phyloP scores from a whole-genome alignment of 2,113 vertebrate genomes.

The Oryzias curvinotus region DNA sequence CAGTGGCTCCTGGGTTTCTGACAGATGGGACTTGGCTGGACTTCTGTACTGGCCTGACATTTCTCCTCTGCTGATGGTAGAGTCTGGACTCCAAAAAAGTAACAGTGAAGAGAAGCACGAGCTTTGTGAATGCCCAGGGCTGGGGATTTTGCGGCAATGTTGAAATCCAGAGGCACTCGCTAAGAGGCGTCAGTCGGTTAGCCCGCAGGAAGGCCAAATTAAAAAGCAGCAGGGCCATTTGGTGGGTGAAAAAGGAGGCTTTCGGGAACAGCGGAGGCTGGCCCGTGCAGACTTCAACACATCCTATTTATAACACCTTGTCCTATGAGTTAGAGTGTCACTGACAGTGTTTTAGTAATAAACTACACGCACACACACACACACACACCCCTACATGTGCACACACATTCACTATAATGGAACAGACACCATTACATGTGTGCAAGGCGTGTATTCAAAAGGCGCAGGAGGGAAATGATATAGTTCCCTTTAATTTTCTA shows the following conservation, averaged over 20 bases:
- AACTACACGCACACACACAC: conserved; percentile 52
- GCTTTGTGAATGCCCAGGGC: conserved; percentile 67
- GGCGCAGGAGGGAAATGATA: conserved; percentile 62
- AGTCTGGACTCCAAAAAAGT: conserved; percentile 79
- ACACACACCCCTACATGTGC: background rate
- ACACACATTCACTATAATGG: conserved; percentile 51
- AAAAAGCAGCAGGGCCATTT: conserved; percentile 83
- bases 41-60: conserved; percentile 67
- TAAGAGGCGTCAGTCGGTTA: conserved; percentile 91
- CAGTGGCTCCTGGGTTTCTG: conserved; percentile 75
- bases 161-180: conserved; percentile 85
- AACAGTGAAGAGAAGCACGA: conserved; percentile 67
- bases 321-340: conserved; percentile 70
- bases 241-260: conserved; percentile 79
- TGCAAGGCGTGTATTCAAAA: conserved; percentile 57
- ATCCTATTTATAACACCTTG: conserved; percentile 94
- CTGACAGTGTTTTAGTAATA: conserved; percentile 66
- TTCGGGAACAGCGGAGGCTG: conserved; percentile 79
- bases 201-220: conserved; percentile 84
- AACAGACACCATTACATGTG: conserved; percentile 69
- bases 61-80: conserved; percentile 81
- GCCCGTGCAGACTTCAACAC: conserved; percentile 79
- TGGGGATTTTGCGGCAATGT: conserved; percentile 88
- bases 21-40: conserved; percentile 83
- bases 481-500: conserved; percentile 72